Base-by-base conservation (phyloP, 2,797 vertebrate genomes). In the Taeniopygia guttata region DNA sequence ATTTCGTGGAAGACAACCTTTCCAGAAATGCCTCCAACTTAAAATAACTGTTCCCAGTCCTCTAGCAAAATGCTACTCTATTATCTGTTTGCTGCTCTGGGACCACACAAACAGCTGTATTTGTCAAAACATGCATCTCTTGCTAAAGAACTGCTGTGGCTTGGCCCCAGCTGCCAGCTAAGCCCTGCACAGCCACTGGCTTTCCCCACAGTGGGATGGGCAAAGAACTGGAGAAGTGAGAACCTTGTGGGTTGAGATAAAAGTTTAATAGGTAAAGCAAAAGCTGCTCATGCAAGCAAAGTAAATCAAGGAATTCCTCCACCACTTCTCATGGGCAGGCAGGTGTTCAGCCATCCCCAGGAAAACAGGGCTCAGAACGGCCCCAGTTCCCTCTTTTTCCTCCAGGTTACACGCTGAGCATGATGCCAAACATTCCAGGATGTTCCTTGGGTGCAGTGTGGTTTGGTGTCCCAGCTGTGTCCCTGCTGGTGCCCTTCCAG, bases 41-140 rank as follows among this genome's bases (percentile, higher is more conserved):
- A 68, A 90, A 92, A 84, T 64, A 83, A 85, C 68, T 56, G 58
- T 43, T 96, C 84, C 93, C 89, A 72, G n/a, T 84, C 49, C 67
- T 87, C 84, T 25, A 86, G 79, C 82, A 95, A 95, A 95, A 81
- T 32, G 42, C 38, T 84, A 5, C 63, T 94, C 48, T 87, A 19
- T 88, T 91, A 30, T 55, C 38, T 79, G 30, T 56, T 77, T 79
- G 23, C 43, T 88, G 6, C 72, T 91, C 29, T 54, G 70, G 80
- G 83, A 76, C 32, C 9, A 42, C 58, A 38, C 17, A 69, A 84
- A 64, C 40, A 64, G 87, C 42, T 48, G 38, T 48, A 54, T 67
- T 68, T 80, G 76, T 87, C 69, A 83, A 78, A 89, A 69, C 34
- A 40, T 14, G 22, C 27, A 58, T 48, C 10, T 63, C 52, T n/a